Evolutionary conservation across 2,113 vertebrate genomes (phyloP).

Genomic region (Daubentonia madagascariensis): DNA sequence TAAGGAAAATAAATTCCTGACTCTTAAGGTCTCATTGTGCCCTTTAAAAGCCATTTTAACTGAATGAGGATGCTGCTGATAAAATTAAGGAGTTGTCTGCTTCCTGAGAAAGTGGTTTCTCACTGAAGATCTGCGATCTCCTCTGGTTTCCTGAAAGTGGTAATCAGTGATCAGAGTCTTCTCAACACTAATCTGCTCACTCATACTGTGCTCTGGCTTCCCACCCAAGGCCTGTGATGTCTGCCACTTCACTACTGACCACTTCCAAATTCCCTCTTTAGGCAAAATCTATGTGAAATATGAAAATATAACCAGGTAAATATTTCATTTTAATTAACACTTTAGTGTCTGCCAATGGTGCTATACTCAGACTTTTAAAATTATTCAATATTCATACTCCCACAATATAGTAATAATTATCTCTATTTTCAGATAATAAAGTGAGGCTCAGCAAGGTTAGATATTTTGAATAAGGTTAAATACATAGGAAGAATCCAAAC

Average conservation of each 20-base stretch:
- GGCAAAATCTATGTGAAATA: background rate
- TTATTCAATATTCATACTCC: background rate
- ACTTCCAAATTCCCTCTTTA: background rate
- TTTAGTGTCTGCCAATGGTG: background rate
- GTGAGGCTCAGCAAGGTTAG: background rate
- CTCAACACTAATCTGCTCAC: background rate
- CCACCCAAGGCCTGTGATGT: background rate
- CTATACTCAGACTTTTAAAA: background rate
- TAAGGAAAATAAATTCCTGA: slow-evolving; percentile 1
- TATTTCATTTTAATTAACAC: background rate
- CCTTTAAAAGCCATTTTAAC: background rate
- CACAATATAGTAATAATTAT: background rate
- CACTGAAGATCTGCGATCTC: background rate
- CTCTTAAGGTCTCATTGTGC: background rate
- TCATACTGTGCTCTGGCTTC: background rate
- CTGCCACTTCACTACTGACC: background rate
- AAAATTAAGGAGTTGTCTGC: background rate
- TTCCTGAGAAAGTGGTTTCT: background rate
- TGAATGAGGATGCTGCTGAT: background rate
- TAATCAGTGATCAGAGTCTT: background rate
- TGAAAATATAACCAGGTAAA: background rate
- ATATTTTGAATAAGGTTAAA: background rate
- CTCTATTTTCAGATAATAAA: background rate
- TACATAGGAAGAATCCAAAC: background rate
- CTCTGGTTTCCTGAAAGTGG: background rate